Percentiles rank a stretch among this genome's conserved stretches.
Conservation (phyloP, 2,888 invertebrate species). For the Agriotes lineatus region DNA sequence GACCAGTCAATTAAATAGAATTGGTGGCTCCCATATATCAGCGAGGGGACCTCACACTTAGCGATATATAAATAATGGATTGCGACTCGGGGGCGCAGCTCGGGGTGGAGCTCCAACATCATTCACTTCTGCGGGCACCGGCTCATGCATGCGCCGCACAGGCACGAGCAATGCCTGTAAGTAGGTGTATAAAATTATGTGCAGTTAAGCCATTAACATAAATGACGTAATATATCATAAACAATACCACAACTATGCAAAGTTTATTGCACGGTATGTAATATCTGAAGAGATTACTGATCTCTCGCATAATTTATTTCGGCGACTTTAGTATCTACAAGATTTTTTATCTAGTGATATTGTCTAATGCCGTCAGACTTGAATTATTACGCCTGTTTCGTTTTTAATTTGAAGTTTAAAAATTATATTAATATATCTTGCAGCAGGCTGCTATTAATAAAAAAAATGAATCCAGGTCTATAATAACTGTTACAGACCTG, state of each 20-base stretch:
- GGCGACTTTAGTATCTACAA: background rate
- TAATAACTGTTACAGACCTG: too few relatives aligned
- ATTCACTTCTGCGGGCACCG: conserved; percentile 35
- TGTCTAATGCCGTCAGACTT: too few relatives aligned
- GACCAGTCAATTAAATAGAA: conserved; percentile 64
- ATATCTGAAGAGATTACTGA: conserved; percentile 1
- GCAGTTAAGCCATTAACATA: conserved; percentile 22
- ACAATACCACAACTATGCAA: conserved; percentile 6
- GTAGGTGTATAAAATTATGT: conserved; percentile 15
- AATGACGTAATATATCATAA: conserved; percentile 18
- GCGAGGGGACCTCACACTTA: conserved; percentile 60
- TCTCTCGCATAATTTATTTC: background rate
- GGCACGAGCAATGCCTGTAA: conserved; percentile 5
- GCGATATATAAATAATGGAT: conserved; percentile 60
- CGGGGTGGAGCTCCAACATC: conserved; percentile 47
- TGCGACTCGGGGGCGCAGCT: conserved; percentile 49
- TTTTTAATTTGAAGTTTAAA: too few relatives aligned
- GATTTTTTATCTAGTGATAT: too few relatives aligned
- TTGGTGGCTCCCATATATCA: conserved; percentile 63
- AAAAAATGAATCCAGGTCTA: too few relatives aligned
- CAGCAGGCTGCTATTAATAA: too few relatives aligned
- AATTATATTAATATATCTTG: too few relatives aligned
- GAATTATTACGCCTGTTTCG: too few relatives aligned
- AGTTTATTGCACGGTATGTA: conserved; percentile 3
- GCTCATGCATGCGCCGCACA: background rate